These are phyloP conservation scores for Nemoura dubitans DNA, from an alignment of 2,888 invertebrate species.

Conservation along the genomic window DNA sequence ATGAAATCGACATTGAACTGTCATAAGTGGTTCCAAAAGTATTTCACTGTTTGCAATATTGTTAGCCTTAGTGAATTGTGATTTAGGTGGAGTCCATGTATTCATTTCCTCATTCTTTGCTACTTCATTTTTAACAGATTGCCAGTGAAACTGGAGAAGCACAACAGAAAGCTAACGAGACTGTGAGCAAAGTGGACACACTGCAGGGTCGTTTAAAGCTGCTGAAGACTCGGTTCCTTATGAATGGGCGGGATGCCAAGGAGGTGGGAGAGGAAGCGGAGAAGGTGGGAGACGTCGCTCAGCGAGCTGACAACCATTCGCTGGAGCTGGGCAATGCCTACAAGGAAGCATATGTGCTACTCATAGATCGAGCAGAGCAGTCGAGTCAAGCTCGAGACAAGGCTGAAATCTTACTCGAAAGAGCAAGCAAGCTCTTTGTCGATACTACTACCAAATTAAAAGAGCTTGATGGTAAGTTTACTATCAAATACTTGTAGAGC, in stretches of 20 bases:
- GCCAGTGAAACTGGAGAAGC: slow-evolving; percentile 82
- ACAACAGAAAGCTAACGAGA: slow-evolving; percentile 80
- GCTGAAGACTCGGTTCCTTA: slow-evolving; percentile 81
- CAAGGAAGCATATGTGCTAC: slow-evolving; percentile 73
- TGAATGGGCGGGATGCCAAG: slow-evolving; percentile 83
- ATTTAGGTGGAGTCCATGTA: no score
- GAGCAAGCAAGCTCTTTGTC: slow-evolving; percentile 84
- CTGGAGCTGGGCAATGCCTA: slow-evolving; percentile 74
- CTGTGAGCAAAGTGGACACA: slow-evolving; percentile 77
- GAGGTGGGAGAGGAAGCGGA: slow-evolving; percentile 81
- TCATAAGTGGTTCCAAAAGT: no score
- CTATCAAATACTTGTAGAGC: background rate
- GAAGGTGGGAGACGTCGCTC: slow-evolving; percentile 77
- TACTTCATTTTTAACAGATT: slow-evolving; percentile 68
- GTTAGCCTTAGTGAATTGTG: no score
- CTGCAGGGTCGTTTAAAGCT: slow-evolving; percentile 77
- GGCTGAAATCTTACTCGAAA: slow-evolving; percentile 78
- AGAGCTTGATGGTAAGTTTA: slow-evolving; percentile 67
- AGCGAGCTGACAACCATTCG: slow-evolving; percentile 73
- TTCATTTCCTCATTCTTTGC: background rate
- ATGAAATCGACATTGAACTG: no score
- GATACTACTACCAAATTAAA: slow-evolving; percentile 78
- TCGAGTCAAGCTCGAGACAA: slow-evolving; percentile 82
- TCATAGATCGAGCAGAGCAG: slow-evolving; percentile 76
- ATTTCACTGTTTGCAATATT: no score